These are phyloP conservation scores for Narcine bancroftii DNA, from an alignment of 2,113 vertebrate species.

Conservation along the genomic window DNA sequence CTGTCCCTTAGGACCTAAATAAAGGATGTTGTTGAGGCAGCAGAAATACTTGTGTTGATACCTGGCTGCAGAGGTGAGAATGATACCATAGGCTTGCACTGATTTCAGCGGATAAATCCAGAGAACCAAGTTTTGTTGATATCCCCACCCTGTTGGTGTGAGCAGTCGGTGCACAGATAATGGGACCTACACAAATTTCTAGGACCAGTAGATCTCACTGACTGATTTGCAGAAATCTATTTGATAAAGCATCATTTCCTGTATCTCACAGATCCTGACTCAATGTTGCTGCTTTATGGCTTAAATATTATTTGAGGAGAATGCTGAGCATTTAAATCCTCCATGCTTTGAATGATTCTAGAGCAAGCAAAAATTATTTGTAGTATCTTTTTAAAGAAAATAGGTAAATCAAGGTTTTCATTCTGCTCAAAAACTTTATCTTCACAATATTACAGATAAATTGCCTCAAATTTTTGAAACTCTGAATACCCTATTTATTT, in stretches of 20 bases:
- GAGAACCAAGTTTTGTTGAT: neutral
- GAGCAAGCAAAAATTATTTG: neutral
- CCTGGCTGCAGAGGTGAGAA: too few species aligned
- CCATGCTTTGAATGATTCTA: neutral
- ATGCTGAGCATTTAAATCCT: neutral
- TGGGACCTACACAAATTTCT: neutral
- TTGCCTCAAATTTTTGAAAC: neutral
- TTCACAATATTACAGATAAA: neutral
- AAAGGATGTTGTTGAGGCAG: neutral
- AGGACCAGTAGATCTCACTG: neutral
- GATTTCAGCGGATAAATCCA: neutral
- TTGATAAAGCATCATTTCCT: neutral
- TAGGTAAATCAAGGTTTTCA: neutral
- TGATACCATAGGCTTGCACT: too few species aligned
- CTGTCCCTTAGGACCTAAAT: neutral
- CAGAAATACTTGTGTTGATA: neutral
- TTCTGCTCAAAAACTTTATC: neutral
- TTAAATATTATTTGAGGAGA: neutral
- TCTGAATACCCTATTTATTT: neutral
- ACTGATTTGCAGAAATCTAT: neutral
- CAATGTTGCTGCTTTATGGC: neutral
- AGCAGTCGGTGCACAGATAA: neutral
- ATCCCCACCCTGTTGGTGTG: neutral
- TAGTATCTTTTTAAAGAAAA: neutral
- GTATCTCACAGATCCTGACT: neutral